A percentile compares a stretch with the other conserved stretches of the same genome.
Evolutionary conservation across 2,113 vertebrate genomes (phyloP).

Genomic region (Mungos mungo): DNA sequence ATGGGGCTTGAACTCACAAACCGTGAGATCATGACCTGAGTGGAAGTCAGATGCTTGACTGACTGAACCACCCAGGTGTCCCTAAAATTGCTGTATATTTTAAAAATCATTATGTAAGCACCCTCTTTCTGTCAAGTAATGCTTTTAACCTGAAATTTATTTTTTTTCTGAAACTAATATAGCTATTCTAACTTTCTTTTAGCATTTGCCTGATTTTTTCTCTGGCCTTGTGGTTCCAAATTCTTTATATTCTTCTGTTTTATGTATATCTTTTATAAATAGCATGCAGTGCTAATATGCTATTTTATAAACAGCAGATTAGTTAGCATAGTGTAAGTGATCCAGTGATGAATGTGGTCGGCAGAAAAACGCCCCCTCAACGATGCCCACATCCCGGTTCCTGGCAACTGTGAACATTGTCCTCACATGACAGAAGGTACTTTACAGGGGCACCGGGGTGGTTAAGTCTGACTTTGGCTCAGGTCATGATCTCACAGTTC

Average conservation of each 20-base stretch:
- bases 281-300: neutral
- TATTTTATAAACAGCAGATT: neutral
- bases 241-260: neutral
- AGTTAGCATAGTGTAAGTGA: neutral
- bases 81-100: too few relatives aligned
- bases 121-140: too few relatives aligned
- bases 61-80: too few relatives aligned
- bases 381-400: neutral
- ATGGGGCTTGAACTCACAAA: too few relatives aligned
- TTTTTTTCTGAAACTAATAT: neutral
- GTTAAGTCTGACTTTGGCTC: too few relatives aligned
- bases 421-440: neutral
- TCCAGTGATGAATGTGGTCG: neutral
- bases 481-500: too few relatives aligned
- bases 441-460: neutral
- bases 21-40: too few relatives aligned
- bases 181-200: neutral
- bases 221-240: neutral
- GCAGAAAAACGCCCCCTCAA: neutral
- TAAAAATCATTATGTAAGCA: too few relatives aligned
- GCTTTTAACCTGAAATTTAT: neutral
- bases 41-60: too few relatives aligned
- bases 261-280: neutral
- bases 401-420: neutral
- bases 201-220: neutral